Percentiles rank a stretch among this genome's conserved stretches.
phyloP scores from a whole-genome alignment of 2,113 vertebrate species.

The Amazona vittata region DNA sequence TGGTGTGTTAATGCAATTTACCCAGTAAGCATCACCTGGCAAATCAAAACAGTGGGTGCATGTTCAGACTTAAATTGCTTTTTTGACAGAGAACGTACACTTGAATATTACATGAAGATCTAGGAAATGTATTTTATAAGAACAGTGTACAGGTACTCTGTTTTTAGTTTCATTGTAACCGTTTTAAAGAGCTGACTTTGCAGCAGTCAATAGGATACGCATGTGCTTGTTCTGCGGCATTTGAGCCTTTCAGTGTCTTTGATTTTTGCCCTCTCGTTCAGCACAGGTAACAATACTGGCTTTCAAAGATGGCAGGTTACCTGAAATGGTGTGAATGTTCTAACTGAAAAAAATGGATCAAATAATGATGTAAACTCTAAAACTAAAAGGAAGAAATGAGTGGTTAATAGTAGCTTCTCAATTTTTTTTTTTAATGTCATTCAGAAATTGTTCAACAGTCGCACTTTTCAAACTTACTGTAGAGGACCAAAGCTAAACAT shows the following conservation, averaged over 20 bases:
- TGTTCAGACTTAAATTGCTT: neutral
- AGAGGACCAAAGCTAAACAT: neutral
- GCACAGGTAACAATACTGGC: neutral
- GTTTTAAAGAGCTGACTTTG: neutral
- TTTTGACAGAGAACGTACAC: neutral
- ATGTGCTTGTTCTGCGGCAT: neutral
- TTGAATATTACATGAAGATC: neutral
- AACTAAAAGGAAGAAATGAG: neutral
- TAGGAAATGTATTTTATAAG: neutral
- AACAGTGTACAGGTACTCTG: neutral
- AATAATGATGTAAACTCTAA: neutral
- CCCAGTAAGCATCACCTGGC: neutral
- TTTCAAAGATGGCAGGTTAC: neutral
- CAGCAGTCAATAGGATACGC: neutral
- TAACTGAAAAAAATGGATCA: neutral
- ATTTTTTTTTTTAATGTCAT: neutral
- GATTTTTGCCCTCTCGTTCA: neutral
- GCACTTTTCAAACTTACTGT: neutral
- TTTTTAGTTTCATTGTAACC: accelerated
- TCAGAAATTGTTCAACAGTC: neutral
- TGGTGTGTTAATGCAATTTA: neutral
- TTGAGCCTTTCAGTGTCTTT: neutral
- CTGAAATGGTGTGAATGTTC: neutral
- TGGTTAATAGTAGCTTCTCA: neutral
- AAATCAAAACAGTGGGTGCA: neutral